A percentile compares a stretch with the other conserved stretches of the same genome.
phyloP scores from a whole-genome alignment of 2,888 invertebrate species.

The Chymomyza fuscimana region DNA sequence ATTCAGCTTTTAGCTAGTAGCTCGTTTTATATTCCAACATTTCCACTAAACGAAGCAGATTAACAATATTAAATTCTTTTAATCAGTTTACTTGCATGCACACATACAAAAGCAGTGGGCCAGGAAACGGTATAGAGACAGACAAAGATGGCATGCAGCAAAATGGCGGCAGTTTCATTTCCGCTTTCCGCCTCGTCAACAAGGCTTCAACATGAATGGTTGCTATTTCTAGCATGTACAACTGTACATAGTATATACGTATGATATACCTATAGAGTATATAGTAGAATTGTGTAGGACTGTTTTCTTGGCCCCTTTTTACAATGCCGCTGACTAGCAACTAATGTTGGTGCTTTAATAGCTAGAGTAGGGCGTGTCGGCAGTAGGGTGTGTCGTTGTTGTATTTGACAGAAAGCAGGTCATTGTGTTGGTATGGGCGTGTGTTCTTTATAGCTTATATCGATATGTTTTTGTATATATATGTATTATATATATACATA shows the following conservation, averaged over 20 bases:
- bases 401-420: constrained; percentile 55
- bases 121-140: not conserved
- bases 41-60: constrained; percentile 73
- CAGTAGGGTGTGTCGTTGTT: constrained; percentile 48
- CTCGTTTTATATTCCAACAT: constrained; percentile 25
- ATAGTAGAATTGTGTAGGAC: not conserved
- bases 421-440: constrained; percentile 32
- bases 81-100: constrained; percentile 71
- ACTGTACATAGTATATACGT: not conserved
- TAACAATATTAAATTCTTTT: constrained; percentile 74
- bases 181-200: constrained; percentile 40
- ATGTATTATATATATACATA: constrained; percentile 16
- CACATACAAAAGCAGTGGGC: constrained; percentile 50
- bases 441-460: constrained; percentile 21
- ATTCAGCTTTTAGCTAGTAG: not conserved
- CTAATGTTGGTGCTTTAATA: constrained; percentile 19
- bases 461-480: constrained; percentile 19
- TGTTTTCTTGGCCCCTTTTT: constrained; percentile 52
- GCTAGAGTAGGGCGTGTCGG: constrained; percentile 18
- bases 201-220: constrained; percentile 13
- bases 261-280: not conserved
- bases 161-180: constrained; percentile 68
- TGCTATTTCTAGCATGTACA: not conserved
- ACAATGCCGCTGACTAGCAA: constrained; percentile 29
- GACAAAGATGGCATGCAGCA: constrained; percentile 32